Conservation (phyloP, 2,113 vertebrate species). For the Meriones unguiculatus region DNA sequence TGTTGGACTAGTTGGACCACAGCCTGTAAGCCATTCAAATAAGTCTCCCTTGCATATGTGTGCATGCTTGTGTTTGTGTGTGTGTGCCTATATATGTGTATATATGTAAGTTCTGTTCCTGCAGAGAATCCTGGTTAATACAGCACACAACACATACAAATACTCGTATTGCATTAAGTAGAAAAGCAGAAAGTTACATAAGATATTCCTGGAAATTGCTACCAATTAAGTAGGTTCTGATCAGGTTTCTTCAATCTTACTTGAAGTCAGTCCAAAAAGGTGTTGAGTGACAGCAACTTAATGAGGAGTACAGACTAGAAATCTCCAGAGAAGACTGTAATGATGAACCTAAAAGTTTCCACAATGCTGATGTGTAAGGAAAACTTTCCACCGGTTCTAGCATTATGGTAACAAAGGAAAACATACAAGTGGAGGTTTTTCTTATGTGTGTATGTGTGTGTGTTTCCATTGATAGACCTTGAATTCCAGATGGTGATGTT, state of each 20-base stretch:
- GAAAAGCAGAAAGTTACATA: not conserved
- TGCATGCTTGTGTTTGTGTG: not conserved
- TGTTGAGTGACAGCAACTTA: not conserved
- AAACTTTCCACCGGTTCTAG: slow-evolving; percentile 32
- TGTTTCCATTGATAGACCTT: slow-evolving; percentile 35
- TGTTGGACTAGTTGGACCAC: not conserved
- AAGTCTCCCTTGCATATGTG: not conserved
- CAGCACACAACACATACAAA: slow-evolving; percentile 9
- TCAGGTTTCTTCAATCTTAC: not conserved
- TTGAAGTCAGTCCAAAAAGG: not conserved
- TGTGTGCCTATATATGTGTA: not conserved
- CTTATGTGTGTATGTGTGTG: slow-evolving; percentile 28
- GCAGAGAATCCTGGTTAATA: not conserved
- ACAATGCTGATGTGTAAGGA: not conserved
- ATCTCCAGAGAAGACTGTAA: not conserved
- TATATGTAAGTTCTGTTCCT: not conserved
- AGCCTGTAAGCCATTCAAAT: not conserved
- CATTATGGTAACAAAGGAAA: slow-evolving; percentile 22
- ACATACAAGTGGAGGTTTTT: not conserved
- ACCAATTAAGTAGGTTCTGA: not conserved
- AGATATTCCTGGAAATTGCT: not conserved
- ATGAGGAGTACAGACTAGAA: slow-evolving; percentile 53
- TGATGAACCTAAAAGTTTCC: slow-evolving; percentile 53
- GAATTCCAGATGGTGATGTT: slow-evolving; percentile 54
- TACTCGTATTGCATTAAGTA: not conserved